Evolutionary conservation across 2,888 invertebrate species (phyloP).

Genomic region (Xanthia icteritia): DNA sequence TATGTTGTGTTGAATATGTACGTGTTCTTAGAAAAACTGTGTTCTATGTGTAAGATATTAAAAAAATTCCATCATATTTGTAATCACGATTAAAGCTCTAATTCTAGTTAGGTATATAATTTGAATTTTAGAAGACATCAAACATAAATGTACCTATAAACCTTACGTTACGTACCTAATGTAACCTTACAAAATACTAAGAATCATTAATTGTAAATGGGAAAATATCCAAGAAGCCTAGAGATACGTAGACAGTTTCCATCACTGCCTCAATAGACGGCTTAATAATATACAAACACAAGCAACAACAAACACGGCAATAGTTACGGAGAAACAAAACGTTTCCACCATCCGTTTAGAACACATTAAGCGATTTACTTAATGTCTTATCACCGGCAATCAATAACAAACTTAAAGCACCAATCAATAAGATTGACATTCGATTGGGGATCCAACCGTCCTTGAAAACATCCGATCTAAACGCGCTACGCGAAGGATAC

Average conservation of each 20-base stretch:
- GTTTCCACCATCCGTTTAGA: constrained; percentile 82
- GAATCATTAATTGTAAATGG: not conserved
- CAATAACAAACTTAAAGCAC: constrained; percentile 69
- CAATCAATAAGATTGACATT: constrained; percentile 82
- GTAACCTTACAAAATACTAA: not conserved
- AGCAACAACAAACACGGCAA: constrained; percentile 68
- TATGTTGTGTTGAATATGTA: not conserved
- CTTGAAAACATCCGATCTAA: constrained; percentile 63
- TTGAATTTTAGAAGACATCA: not conserved
- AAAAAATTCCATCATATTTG: not conserved
- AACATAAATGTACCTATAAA: not conserved
- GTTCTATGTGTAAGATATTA: not conserved
- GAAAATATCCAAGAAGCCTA: constrained; percentile 16
- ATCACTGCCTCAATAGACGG: constrained; percentile 52
- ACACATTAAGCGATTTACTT: constrained; percentile 88
- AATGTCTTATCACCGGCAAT: constrained; percentile 75
- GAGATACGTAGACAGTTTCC: constrained; percentile 23
- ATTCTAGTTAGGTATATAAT: not conserved
- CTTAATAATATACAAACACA: constrained; percentile 67
- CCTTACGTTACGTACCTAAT: too few species aligned
- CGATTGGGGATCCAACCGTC: constrained; percentile 69
- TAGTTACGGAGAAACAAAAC: constrained; percentile 80
- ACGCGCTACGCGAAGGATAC: constrained; percentile 37
- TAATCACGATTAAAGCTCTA: constrained; percentile 6
- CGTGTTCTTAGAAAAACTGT: not conserved